Conservation (phyloP, 2,888 invertebrate species). For the Calameuta idolon region DNA sequence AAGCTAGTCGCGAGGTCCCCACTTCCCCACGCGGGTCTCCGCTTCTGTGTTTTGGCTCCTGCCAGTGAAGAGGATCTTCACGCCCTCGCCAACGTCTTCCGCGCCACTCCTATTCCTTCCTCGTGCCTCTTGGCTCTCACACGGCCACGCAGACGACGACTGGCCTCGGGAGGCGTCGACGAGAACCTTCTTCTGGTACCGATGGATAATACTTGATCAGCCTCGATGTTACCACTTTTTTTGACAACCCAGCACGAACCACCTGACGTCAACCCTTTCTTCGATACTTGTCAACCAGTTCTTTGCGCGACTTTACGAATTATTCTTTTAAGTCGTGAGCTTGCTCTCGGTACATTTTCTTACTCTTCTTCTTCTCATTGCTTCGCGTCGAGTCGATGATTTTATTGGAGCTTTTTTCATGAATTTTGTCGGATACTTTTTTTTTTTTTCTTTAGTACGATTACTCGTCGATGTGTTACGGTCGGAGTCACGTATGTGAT, state of each 20-base stretch:
- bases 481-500: background rate
- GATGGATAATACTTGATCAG: background rate
- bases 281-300: background rate
- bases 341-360: background rate
- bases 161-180: background rate
- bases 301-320: background rate
- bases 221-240: background rate
- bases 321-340: background rate
- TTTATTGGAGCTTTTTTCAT: background rate
- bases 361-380: background rate
- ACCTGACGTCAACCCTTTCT: background rate
- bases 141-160: background rate
- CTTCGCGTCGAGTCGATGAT: background rate
- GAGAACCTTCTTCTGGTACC: background rate
- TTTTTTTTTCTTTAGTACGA: background rate
- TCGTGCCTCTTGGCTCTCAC: background rate
- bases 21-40: constrained; percentile 34
- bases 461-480: background rate
- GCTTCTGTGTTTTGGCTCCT: constrained; percentile 26
- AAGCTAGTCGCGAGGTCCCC: constrained; percentile 42
- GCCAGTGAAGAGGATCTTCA: constrained; percentile 20
- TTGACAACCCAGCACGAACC: background rate
- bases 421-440: background rate
- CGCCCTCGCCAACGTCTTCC: constrained; percentile 16
- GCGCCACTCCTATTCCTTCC: constrained; percentile 2